Evolutionary conservation across 2,113 vertebrate genomes (phyloP).

Genomic region (Oreochromis niloticus): DNA sequence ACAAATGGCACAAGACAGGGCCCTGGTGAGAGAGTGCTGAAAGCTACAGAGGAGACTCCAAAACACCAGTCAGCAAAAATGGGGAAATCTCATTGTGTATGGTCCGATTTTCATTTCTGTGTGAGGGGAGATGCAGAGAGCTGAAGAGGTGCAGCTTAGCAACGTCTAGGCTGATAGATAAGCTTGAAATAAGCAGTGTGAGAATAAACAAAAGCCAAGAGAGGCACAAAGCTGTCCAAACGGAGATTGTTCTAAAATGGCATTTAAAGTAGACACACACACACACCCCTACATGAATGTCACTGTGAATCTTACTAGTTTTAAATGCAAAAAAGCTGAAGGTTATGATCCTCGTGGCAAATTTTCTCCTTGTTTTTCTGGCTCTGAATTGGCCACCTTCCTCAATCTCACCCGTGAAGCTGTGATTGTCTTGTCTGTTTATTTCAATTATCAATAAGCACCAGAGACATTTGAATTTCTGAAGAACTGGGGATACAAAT

Average conservation of each 20-base stretch:
- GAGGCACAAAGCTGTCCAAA: neutral
- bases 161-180: neutral
- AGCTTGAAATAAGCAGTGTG: neutral
- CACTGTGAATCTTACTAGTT: neutral
- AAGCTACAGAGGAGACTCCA: constrained; percentile 11
- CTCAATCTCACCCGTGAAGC: neutral
- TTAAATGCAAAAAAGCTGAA: neutral
- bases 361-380: neutral
- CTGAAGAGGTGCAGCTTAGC: neutral
- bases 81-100: neutral
- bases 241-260: neutral
- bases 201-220: neutral
- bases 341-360: neutral
- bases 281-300: neutral
- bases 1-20: constrained; percentile 54
- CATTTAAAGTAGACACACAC: neutral
- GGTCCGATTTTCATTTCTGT: neutral
- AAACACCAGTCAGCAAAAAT: constrained; percentile 3
- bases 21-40: neutral
- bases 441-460: neutral
- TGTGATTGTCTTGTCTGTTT: neutral
- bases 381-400: neutral
- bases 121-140: neutral
- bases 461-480: neutral
- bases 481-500: neutral